phyloP scores from a whole-genome alignment of 2,797 vertebrate species.

The Catostomus latipinnis region DNA sequence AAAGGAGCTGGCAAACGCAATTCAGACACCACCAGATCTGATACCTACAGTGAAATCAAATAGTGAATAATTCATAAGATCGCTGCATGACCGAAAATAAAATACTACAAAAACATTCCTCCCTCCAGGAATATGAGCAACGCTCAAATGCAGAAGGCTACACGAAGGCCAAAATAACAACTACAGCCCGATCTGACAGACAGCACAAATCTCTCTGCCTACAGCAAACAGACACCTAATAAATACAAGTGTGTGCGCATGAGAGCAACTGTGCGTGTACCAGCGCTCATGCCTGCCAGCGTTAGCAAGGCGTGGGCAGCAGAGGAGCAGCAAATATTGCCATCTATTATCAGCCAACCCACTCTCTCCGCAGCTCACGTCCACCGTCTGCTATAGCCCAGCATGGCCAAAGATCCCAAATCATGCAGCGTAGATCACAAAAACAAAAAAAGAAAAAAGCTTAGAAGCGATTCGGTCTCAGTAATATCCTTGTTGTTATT shows the following conservation, averaged over 20 bases:
- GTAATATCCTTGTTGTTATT: constrained; percentile 14
- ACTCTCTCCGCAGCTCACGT: constrained; percentile 33
- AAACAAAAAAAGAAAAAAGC: neutral
- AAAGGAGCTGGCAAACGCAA: neutral
- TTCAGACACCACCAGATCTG: constrained; percentile 19
- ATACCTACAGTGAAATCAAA: constrained; percentile 29
- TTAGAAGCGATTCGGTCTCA: neutral
- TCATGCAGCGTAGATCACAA: neutral
- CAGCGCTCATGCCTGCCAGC: constrained; percentile 48
- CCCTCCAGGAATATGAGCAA: constrained; percentile 38
- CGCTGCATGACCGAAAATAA: constrained; percentile 23
- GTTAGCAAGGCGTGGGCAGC: constrained; percentile 47
- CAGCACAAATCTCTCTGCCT: constrained; percentile 14
- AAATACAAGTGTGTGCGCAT: constrained; percentile 17
- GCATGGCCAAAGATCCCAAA: neutral
- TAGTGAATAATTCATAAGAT: constrained; percentile 34
- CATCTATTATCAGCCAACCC: constrained; percentile 51
- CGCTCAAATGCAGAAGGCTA: neutral
- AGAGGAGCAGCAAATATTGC: constrained; percentile 57
- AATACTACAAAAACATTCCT: constrained; percentile 38
- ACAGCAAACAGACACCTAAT: constrained; percentile 37
- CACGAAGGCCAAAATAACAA: constrained; percentile 15
- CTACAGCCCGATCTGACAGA: neutral
- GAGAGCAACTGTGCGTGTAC: constrained; percentile 29
- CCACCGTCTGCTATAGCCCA: constrained; percentile 24